Percentiles rank a stretch among this genome's conserved stretches.
Conservation (phyloP, 2,888 invertebrate genomes). For the Vandiemenella viatica region DNA sequence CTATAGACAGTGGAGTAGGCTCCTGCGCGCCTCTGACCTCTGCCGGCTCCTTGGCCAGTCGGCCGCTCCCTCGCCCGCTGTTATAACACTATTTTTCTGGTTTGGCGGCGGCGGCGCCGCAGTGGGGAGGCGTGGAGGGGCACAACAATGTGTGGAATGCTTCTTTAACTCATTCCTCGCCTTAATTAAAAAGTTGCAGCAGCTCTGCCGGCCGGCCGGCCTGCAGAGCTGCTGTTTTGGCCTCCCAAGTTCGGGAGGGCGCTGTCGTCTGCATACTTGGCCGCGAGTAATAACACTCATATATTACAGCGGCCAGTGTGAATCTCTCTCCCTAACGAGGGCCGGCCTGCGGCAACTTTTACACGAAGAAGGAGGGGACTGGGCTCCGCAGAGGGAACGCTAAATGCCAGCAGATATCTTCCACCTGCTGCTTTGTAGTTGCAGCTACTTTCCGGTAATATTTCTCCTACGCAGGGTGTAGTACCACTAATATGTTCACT, state of each 20-base stretch:
- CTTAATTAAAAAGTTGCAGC: constrained; percentile 15
- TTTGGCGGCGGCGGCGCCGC: not conserved
- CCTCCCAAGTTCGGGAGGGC: not conserved
- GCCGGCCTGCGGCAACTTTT: too few relatives aligned
- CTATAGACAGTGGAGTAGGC: too few relatives aligned
- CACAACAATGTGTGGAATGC: constrained; percentile 14
- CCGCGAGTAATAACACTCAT: constrained; percentile 7
- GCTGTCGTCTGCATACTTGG: constrained; percentile 10
- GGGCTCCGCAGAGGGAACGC: too few relatives aligned
- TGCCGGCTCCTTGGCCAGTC: not conserved
- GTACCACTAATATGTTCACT: too few relatives aligned
- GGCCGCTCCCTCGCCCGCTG: not conserved
- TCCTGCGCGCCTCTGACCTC: not conserved
- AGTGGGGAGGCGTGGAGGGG: not conserved
- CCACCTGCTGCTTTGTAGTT: too few relatives aligned
- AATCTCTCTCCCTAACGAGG: too few relatives aligned
- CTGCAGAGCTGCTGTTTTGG: not conserved
- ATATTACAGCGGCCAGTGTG: too few relatives aligned
- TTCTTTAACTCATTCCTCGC: constrained; percentile 13
- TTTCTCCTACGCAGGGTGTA: too few relatives aligned
- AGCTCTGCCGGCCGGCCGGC: not conserved
- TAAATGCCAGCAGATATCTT: too few relatives aligned
- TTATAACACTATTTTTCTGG: not conserved
- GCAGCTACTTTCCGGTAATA: too few relatives aligned
- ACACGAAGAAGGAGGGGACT: too few relatives aligned